Evolutionary conservation across 2,888 invertebrate species (phyloP), one percentile per base, ranked within the genome.

Genomic region (Nomada fabriciana): DNA sequence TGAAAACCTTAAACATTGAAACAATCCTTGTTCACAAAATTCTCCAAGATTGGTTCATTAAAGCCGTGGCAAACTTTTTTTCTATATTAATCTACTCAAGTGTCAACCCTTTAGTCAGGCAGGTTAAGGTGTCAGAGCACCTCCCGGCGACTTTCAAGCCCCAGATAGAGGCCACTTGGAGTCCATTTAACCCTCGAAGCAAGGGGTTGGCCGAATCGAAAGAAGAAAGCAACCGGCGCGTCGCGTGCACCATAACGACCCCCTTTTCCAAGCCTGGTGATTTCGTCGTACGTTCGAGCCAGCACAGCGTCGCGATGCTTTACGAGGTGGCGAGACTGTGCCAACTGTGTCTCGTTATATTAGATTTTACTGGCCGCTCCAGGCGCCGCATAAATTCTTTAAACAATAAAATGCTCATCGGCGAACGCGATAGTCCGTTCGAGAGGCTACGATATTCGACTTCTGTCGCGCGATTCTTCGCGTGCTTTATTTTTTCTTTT

Each of bases 341-440:
- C 92, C 92, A 92, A 93, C 92, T 92, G 91, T 91, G 91, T 91
- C 91, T 92, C 92, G 92, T 93, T 92, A 92, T 91, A 92, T 92
- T 92, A 91, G 91, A 92, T 92, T 92, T 92, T 91, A 92, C 91
- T 89, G 89, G 88, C 74, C 82, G 88, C 90, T 89, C 86, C 86
- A 88, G 90, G 91, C 92, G 91, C 90, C 91, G 90, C 91, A 91
- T 92, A 92, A 93, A 93, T 93, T 92, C 91, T 91, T 93, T 91
- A 92, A 91, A 91, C 91, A 91, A 92, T 93, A 91, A 93, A 93
- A 92, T 91, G 87, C 90, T 91, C 91, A 90, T 90, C 88, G 88
- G 15, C 25, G 81, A 29, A 76, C 80, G 69, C 36, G 73, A 65
- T 77, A 83, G 83, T 82, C 86, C 76, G 20, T 57, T 42, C 18